phyloP scores from a whole-genome alignment of 2,113 vertebrate species.

The Sebastes fasciatus region DNA sequence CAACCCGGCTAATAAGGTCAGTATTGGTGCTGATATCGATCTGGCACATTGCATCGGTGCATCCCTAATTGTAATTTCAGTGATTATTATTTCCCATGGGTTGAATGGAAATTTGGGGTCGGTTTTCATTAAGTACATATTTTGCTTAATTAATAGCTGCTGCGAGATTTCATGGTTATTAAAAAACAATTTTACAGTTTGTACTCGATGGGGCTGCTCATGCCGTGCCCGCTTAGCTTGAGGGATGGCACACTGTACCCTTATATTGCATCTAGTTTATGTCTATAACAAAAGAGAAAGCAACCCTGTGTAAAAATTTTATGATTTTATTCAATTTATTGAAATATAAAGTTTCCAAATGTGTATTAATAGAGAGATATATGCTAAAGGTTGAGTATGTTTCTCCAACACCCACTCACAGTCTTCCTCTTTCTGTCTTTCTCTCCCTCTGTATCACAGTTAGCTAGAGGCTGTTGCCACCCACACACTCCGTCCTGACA shows the following conservation, averaged over 20 bases:
- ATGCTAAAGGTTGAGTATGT: slow-evolving; percentile 74
- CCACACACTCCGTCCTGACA: slow-evolving; percentile 83
- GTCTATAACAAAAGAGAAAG: background rate
- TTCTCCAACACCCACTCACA: slow-evolving; percentile 79
- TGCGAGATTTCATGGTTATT: slow-evolving; percentile 8
- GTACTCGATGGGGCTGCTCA: background rate
- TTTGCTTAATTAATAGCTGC: slow-evolving; percentile 5
- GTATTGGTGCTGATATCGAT: background rate
- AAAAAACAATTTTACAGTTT: background rate
- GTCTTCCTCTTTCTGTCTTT: slow-evolving; percentile 74
- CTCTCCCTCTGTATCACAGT: slow-evolving; percentile 77
- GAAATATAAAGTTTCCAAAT: slow-evolving; percentile 42
- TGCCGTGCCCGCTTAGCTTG: background rate
- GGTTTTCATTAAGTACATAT: background rate
- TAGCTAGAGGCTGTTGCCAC: slow-evolving; percentile 84
- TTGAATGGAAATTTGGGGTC: background rate
- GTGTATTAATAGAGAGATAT: slow-evolving; percentile 67
- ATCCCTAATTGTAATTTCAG: background rate
- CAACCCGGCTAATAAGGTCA: background rate
- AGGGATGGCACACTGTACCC: background rate
- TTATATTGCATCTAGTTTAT: background rate
- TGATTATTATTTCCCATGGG: background rate
- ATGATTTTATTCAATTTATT: slow-evolving; percentile 26
- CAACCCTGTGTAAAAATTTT: background rate
- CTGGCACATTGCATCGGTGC: background rate